Percentiles rank a stretch among this genome's conserved stretches.
Evolutionary conservation across 2,888 invertebrate genomes (phyloP).

Genomic region (Endomychus coccineus): DNA sequence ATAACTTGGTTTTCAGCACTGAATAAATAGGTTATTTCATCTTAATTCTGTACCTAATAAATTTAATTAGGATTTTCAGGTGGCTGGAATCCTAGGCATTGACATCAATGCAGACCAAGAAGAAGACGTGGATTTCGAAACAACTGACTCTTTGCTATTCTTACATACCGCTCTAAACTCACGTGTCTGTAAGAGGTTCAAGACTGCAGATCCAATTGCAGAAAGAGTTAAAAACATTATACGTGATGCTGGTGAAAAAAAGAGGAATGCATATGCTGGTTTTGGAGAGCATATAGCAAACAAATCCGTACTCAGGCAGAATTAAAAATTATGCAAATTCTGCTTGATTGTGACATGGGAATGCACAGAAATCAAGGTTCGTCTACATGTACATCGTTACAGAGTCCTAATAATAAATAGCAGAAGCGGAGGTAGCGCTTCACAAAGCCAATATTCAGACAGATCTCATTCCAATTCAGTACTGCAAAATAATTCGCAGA

Average conservation of each 20-base stretch:
- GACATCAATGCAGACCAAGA: conserved; percentile 1
- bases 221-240: conserved; percentile 1
- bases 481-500: neutral
- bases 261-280: neutral
- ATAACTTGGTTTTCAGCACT: too few relatives aligned
- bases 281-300: conserved; percentile 1
- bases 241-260: conserved; percentile 1
- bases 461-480: neutral
- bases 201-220: conserved; percentile 1
- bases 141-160: conserved; percentile 1
- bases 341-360: too few relatives aligned
- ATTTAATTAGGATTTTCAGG: neutral
- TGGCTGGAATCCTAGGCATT: too few relatives aligned
- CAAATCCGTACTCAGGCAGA: conserved; percentile 1
- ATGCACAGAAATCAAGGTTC: conserved; percentile 1
- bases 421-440: neutral
- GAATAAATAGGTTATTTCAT: neutral
- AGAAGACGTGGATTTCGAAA: conserved; percentile 1
- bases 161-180: neutral
- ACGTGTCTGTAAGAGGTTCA: conserved; percentile 1
- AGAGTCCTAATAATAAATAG: conserved; percentile 1
- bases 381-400: conserved; percentile 1
- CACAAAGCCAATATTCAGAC: too few relatives aligned
- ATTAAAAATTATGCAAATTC: neutral
- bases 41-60: too few relatives aligned